phyloP scores from a whole-genome alignment of 2,888 invertebrate species.

The Machimus rusticus region DNA sequence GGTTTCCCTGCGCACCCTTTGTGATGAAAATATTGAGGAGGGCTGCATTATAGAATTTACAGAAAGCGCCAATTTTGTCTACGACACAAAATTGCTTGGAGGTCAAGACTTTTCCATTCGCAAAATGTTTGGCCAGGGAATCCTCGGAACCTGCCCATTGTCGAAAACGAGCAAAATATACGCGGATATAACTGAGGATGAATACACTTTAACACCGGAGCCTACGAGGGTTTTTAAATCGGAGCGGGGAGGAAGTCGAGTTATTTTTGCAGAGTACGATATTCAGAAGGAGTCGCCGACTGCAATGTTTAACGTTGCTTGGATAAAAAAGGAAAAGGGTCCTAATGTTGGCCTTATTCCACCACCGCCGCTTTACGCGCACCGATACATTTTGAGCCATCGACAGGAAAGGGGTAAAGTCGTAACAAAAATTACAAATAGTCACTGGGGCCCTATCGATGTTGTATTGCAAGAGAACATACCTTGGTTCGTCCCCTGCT shows the following conservation, averaged over 20 bases:
- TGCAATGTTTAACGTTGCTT: constrained; percentile 75
- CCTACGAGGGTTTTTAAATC: constrained; percentile 70
- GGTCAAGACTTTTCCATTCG: constrained; percentile 83
- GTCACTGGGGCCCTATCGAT: constrained; percentile 76
- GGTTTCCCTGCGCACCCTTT: constrained; percentile 83
- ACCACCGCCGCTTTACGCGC: constrained; percentile 77
- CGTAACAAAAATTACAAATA: constrained; percentile 83
- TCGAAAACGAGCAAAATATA: constrained; percentile 80
- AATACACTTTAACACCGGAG: constrained; percentile 71
- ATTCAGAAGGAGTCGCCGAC: constrained; percentile 64
- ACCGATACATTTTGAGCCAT: constrained; percentile 84
- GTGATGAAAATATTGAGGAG: constrained; percentile 66
- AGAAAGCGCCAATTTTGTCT: constrained; percentile 86
- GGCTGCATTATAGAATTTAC: constrained; percentile 78
- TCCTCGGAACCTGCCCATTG: constrained; percentile 83
- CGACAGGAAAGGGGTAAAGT: constrained; percentile 93
- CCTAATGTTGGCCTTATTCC: constrained; percentile 64
- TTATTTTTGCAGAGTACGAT: constrained; percentile 76
- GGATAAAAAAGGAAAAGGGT: constrained; percentile 55
- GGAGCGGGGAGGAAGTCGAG: constrained; percentile 73
- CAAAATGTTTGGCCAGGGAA: constrained; percentile 85
- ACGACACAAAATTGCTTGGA: constrained; percentile 72
- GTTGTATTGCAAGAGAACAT: constrained; percentile 88
- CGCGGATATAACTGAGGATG: constrained; percentile 75
- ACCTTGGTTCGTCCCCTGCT: constrained; percentile 89